Conservation (phyloP, 2,888 invertebrate species). For the Megaustenia siamemsis region DNA sequence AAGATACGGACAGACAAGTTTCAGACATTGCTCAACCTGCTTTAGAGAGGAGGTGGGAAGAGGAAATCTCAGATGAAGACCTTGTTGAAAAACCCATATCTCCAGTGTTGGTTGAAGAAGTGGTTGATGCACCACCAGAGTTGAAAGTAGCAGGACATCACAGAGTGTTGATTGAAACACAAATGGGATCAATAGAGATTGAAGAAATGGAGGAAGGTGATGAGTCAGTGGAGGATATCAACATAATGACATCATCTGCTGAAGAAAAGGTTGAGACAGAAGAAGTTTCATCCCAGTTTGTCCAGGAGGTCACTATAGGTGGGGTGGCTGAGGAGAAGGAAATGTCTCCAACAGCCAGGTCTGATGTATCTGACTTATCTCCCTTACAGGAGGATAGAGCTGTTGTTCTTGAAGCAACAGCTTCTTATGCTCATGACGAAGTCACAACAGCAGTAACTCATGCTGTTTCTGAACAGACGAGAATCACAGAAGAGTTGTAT, state of each 20-base stretch:
- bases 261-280: slow-evolving; percentile 37
- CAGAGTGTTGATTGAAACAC: slow-evolving; percentile 46
- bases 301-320: background rate
- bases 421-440: background rate
- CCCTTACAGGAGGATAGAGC: slow-evolving; percentile 44
- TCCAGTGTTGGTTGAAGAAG: background rate
- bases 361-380: slow-evolving; percentile 44
- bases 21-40: background rate
- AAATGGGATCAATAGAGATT: slow-evolving; percentile 46
- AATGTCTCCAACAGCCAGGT: slow-evolving; percentile 20
- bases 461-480: background rate
- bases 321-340: slow-evolving; percentile 42
- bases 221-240: slow-evolving; percentile 11
- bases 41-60: background rate
- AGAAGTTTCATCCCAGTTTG: background rate
- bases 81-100: slow-evolving; percentile 41
- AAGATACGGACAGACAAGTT: background rate
- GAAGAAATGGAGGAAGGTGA: slow-evolving; percentile 45
- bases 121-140: background rate
- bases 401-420: background rate
- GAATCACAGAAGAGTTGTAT: background rate
- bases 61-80: slow-evolving; percentile 54
- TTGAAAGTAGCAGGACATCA: slow-evolving; percentile 34
- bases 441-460: background rate
- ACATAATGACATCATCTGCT: background rate